phyloP scores from a whole-genome alignment of 2,113 vertebrate genomes.

The Vanacampus margaritifer region DNA sequence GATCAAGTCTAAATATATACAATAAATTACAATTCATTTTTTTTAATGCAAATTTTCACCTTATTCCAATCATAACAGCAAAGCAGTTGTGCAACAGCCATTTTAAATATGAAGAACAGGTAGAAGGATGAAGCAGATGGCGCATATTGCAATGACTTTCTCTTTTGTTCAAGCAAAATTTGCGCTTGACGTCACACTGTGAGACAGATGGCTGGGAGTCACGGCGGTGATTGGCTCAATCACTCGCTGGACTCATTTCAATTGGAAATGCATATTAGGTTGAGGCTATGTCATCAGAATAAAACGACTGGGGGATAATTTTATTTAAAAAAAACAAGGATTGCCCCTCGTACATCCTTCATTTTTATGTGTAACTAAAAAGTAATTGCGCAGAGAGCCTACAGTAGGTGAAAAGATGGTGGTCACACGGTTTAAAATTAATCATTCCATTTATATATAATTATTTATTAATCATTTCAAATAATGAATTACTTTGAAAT shows the following conservation, averaged over 20 bases:
- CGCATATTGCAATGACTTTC: not conserved
- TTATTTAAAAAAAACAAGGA: not conserved
- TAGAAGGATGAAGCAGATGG: not conserved
- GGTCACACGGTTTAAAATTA: not conserved
- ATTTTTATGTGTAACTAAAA: not conserved
- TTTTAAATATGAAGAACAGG: not conserved
- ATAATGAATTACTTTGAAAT: no score
- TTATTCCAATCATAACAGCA: not conserved
- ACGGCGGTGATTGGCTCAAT: not conserved
- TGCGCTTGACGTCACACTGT: slow-evolving; percentile 1
- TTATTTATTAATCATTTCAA: no score
- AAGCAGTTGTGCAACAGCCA: not conserved
- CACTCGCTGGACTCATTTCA: not conserved
- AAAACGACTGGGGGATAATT: not conserved
- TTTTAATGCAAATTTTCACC: not conserved
- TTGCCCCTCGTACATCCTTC: not conserved
- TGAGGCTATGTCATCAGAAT: not conserved
- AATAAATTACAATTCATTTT: no score
- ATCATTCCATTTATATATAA: no score
- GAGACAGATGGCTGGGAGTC: not conserved
- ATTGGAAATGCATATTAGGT: slow-evolving; percentile 1
- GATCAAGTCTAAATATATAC: no score
- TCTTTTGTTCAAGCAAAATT: slow-evolving; percentile 2
- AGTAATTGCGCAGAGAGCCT: not conserved
- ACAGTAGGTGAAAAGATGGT: not conserved